Evolutionary conservation across 2,113 vertebrate species (phyloP), one percentile per base, ranked within the genome.

Genomic region (Rhinolophus sinicus): DNA sequence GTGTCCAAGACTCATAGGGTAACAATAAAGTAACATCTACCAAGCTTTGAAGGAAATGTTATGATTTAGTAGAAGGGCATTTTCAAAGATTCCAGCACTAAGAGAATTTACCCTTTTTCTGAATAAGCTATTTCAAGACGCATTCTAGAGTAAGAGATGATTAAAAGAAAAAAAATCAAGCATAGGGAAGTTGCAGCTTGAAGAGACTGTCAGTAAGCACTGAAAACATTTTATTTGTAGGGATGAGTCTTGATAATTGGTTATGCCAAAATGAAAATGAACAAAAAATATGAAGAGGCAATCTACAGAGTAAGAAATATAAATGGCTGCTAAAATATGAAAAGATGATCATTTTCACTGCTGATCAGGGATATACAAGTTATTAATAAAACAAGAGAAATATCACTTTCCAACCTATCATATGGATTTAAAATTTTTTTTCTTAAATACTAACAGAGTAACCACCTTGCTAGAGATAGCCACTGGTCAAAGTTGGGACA

Each of bases 31-130:
- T 18, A 95, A 64, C 67, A 67, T 73, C 30, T 56, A 83, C 40
- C 62, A 94, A 75, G 19, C 47, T 75, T 67, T 69, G 30, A 77
- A 89, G 30, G 40, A 81, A 80, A 82, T 81, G 35, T 38, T 82
- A 62, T 81, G 33, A 88, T 72, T 75, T 44, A 90, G 62, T 50
- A 56, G 54, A 78, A 93, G 6, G 52, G 76, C 12, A 88, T 83
- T 93, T 96, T 93, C 54, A 90, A 86, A 93, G 81, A 96, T 30
- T 26, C 28, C 67, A 95, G 35, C 88, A 92, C 12, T 89, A 84
- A 87, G 69, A 70, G 72, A 88, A 72, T 50, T 15, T 84, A 15
- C 54, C 40, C 3, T 0, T 15, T 89, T 70, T 78, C 38, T 88
- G 28, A 93, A 52, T 64, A 95, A 81, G 12, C 58, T 94, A 56